Evolutionary conservation across 2,113 vertebrate species (phyloP).

Genomic region (Struthio camelus): DNA sequence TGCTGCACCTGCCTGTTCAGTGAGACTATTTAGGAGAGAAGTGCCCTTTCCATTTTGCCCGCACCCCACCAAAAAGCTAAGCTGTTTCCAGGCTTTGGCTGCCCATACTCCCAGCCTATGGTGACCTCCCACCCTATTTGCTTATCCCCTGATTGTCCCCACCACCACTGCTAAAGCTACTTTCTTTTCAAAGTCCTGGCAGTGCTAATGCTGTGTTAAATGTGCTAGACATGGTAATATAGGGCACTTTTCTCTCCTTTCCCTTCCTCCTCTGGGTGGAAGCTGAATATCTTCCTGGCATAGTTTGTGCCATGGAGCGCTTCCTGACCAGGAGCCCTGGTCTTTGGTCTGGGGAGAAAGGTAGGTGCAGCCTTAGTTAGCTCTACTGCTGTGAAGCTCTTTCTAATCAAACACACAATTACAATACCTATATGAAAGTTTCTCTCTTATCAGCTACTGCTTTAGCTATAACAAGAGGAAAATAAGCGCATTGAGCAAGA

Average conservation of each 20-base stretch:
- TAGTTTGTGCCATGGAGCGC: background rate
- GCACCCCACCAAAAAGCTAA: too few species aligned
- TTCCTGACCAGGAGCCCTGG: background rate
- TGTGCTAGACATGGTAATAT: background rate
- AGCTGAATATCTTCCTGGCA: rapidly evolving
- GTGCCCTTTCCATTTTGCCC: background rate
- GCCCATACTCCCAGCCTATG: background rate
- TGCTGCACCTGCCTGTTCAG: background rate
- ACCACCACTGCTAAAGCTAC: background rate
- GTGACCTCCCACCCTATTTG: background rate
- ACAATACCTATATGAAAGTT: background rate
- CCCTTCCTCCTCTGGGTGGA: background rate
- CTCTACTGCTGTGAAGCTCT: background rate
- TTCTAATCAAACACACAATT: background rate
- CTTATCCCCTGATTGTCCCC: background rate
- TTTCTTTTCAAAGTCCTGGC: background rate
- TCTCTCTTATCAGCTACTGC: background rate
- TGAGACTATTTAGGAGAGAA: background rate
- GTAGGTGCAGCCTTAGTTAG: background rate
- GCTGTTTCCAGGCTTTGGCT: background rate
- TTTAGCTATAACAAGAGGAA: background rate
- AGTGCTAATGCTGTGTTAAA: background rate
- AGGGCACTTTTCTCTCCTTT: background rate
- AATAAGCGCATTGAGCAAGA: background rate
- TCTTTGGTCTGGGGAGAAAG: background rate